Percentiles rank a stretch among this genome's conserved stretches.
phyloP scores from a whole-genome alignment of 2,888 invertebrate genomes.

The Formica aserva region DNA sequence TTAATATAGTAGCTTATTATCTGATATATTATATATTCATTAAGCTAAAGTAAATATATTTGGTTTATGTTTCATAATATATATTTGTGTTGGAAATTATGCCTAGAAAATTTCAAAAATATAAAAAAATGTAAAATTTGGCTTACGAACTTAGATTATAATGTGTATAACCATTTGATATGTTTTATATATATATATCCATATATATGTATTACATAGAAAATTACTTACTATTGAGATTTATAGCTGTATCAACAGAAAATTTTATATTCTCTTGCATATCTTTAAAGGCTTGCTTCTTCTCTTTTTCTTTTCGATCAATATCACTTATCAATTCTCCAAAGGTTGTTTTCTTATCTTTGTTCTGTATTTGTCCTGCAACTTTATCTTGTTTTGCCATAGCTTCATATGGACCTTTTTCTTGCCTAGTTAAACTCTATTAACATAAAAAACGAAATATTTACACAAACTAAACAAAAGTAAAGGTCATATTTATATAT shows the following conservation, averaged over 20 bases:
- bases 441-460: constrained; percentile 22
- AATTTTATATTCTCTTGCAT: constrained; percentile 77
- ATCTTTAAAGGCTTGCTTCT: constrained; percentile 65
- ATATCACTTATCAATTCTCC: constrained; percentile 77
- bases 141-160: not conserved
- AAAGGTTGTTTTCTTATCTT: constrained; percentile 77
- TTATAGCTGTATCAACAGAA: constrained; percentile 62
- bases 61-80: not conserved
- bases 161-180: not conserved
- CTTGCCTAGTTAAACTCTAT: constrained; percentile 71
- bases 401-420: constrained; percentile 77
- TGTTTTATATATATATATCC: not conserved
- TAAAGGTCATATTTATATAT: not conserved
- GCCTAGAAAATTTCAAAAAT: not conserved
- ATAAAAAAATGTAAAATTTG: not conserved
- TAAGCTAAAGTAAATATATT: not conserved
- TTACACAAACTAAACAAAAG: not conserved
- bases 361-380: not conserved
- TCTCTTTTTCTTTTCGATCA: constrained; percentile 65
- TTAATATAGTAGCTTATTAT: not conserved
- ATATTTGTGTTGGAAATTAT: not conserved
- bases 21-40: not conserved
- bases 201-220: not conserved
- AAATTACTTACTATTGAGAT: constrained; percentile 65
- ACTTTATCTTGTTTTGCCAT: constrained; percentile 77